Percentiles rank a stretch among this genome's conserved stretches.
These are phyloP conservation scores for Pionites leucogaster DNA, from an alignment of 2,113 vertebrate species.

Conservation along the genomic window DNA sequence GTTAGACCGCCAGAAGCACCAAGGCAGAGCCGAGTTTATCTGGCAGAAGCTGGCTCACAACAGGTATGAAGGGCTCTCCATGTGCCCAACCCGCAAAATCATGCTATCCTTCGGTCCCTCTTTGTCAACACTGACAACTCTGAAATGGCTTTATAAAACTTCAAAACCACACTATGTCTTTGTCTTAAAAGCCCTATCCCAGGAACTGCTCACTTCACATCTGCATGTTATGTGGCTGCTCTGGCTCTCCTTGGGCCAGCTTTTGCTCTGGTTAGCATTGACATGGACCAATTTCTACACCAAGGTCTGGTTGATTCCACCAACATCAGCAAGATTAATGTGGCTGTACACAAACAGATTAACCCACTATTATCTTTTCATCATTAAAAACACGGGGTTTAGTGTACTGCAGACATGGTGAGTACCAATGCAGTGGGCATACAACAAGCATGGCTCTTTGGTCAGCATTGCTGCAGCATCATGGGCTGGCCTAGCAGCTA, in stretches of 20 bases:
- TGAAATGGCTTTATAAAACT: neutral
- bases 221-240: neutral
- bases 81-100: neutral
- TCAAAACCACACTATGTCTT: rapidly evolving
- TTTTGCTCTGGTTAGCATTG: neutral
- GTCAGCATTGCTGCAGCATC: neutral
- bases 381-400: neutral
- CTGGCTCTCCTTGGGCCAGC: neutral
- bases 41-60: neutral
- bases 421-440: neutral
- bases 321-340: neutral
- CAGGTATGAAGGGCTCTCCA: neutral
- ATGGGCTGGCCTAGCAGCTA: neutral
- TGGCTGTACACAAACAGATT: neutral
- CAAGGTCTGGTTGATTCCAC: neutral
- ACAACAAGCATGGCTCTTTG: neutral
- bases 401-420: neutral
- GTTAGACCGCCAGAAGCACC: neutral
- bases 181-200: neutral
- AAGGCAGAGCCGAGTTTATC: neutral
- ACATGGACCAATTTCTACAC: neutral
- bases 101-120: neutral
- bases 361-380: neutral
- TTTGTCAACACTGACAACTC: neutral
- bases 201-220: neutral